phyloP scores from a whole-genome alignment of 1,140 invertebrate species.

The Diorhabda carinulata region DNA sequence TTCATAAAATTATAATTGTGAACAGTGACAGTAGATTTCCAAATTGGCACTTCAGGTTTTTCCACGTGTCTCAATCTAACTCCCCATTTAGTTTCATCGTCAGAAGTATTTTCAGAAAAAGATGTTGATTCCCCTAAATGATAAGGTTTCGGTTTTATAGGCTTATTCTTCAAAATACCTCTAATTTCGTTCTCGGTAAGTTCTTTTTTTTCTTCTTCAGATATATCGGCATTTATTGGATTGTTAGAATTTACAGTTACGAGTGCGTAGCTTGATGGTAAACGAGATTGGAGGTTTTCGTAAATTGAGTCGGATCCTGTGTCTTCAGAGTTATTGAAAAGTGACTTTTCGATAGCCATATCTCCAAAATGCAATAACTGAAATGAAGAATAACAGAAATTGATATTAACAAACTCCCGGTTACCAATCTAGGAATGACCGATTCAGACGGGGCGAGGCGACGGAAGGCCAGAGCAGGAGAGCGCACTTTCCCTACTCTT shows the following conservation, averaged over 20 bases:
- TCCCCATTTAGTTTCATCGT: slow-evolving; percentile 49
- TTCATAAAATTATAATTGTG: slow-evolving; percentile 34
- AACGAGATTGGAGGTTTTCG: slow-evolving; percentile 22
- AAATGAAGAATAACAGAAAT: not conserved
- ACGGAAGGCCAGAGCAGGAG: no score
- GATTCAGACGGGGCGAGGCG: no score
- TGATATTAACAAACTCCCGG: no score
- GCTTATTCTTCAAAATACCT: slow-evolving; percentile 69
- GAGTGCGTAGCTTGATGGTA: slow-evolving; percentile 25
- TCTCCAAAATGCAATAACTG: slow-evolving; percentile 53
- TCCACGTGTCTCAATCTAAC: slow-evolving; percentile 47
- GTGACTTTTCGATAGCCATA: slow-evolving; percentile 50
- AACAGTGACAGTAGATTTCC: slow-evolving; percentile 48
- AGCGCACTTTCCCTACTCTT: no score
- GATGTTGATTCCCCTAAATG: slow-evolving; percentile 57
- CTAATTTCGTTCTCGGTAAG: slow-evolving; percentile 50
- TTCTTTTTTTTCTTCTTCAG: slow-evolving; percentile 48
- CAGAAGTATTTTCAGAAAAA: slow-evolving; percentile 24
- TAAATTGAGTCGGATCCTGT: slow-evolving; percentile 15
- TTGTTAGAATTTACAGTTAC: slow-evolving; percentile 43
- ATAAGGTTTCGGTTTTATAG: slow-evolving; percentile 64
- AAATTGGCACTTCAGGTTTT: slow-evolving; percentile 41
- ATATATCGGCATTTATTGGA: slow-evolving; percentile 23
- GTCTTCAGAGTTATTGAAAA: slow-evolving; percentile 36
- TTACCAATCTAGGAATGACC: no score